A percentile compares a stretch with the other conserved stretches of the same genome.
Evolutionary conservation across 1,140 invertebrate genomes (phyloP).

Genomic region (Octopus sinensis): DNA sequence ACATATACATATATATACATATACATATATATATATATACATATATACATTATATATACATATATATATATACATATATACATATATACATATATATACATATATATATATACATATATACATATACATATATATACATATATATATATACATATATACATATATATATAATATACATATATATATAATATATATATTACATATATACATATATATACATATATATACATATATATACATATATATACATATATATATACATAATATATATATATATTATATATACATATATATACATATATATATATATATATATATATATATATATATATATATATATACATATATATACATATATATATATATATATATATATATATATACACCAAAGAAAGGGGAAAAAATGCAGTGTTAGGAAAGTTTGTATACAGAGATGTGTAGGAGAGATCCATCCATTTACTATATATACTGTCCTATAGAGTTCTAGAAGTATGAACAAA

Average conservation of each 20-base stretch:
- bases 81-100: background rate
- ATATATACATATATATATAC: no score
- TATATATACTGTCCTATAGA: no score
- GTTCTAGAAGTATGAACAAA: no score
- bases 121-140: slow-evolving; percentile 1
- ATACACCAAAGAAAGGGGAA: background rate
- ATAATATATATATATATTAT: no score
- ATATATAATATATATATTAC: no score
- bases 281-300: slow-evolving; percentile 4
- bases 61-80: background rate
- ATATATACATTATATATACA: background rate
- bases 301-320: slow-evolving; percentile 2
- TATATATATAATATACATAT: no score
- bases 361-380: background rate
- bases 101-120: slow-evolving; percentile 2
- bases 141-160: background rate
- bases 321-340: background rate
- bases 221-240: no score
- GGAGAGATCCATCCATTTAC: no score
- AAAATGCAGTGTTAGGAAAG: no score
- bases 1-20: background rate
- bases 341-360: background rate
- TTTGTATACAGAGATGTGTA: no score
- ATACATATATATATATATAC: background rate
- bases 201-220: no score